Percentiles rank a stretch among this genome's conserved stretches.
Conservation (phyloP, 2,113 vertebrate genomes). For the Merops nubicus region DNA sequence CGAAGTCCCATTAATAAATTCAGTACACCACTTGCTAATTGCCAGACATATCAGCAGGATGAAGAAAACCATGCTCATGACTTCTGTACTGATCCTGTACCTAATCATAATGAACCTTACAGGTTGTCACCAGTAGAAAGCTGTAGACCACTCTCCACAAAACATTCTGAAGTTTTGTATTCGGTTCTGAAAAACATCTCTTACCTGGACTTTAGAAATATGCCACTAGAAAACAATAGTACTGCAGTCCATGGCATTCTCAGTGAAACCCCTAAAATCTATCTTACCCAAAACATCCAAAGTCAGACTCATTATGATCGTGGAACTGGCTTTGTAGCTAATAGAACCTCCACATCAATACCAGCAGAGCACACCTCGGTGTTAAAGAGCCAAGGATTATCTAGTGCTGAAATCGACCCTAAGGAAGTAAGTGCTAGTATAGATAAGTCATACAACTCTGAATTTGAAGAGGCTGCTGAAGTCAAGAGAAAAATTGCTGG, state of each 20-base stretch:
- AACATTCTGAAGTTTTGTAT: not conserved
- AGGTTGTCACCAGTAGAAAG: not conserved
- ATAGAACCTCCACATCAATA: not conserved
- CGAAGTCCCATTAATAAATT: slow-evolving; percentile 7
- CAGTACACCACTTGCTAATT: slow-evolving; percentile 31
- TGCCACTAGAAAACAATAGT: not conserved
- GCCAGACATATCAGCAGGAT: slow-evolving; percentile 8
- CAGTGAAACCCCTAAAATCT: not conserved
- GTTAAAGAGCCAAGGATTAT: not conserved
- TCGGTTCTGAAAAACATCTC: not conserved
- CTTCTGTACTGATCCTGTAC: not conserved
- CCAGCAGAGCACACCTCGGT: not conserved
- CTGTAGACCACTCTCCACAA: not conserved
- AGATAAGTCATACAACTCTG: not conserved
- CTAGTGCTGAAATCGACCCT: not conserved
- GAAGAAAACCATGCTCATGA: not conserved
- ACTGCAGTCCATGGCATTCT: not conserved
- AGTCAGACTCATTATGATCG: not conserved
- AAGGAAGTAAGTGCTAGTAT: not conserved
- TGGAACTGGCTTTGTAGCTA: not conserved
- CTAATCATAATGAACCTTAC: not conserved
- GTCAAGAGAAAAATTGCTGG: not conserved
- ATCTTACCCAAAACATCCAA: not conserved
- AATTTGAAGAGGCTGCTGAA: slow-evolving; percentile 3
- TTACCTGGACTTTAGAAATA: slow-evolving; percentile 6